A percentile compares a stretch with the other conserved stretches of the same genome.
Conservation (phyloP, 2,113 vertebrate genomes). For the Microcebus tavaratra region DNA sequence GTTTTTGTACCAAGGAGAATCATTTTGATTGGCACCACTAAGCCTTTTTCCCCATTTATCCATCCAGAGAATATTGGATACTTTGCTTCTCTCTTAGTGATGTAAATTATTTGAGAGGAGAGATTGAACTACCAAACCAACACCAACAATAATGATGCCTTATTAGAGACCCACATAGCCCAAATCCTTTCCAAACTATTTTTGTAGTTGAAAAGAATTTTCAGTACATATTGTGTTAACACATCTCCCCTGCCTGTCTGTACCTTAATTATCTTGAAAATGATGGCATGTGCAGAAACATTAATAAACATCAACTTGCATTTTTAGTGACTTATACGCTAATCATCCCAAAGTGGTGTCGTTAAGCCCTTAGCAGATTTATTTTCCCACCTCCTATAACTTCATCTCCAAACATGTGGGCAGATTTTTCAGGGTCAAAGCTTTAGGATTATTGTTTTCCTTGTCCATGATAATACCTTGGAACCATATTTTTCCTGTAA, state of each 20-base stretch:
- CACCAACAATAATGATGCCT: neutral
- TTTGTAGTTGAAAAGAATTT: slow-evolving; percentile 1
- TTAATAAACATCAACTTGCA: neutral
- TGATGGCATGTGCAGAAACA: neutral
- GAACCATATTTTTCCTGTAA: neutral
- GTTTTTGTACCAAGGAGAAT: slow-evolving; percentile 13
- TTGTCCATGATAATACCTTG: neutral
- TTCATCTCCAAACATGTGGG: neutral
- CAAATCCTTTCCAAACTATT: neutral
- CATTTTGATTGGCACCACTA: neutral
- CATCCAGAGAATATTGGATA: neutral
- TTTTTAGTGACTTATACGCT: slow-evolving; percentile 3
- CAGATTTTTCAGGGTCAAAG: neutral
- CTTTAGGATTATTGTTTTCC: neutral
- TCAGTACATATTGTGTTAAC: neutral
- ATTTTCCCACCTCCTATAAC: neutral
- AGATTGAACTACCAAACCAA: neutral
- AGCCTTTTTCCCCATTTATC: neutral
- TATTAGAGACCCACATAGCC: neutral
- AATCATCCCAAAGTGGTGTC: neutral
- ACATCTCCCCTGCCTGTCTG: neutral
- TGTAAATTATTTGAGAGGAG: slow-evolving; percentile 17
- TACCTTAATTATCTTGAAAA: neutral
- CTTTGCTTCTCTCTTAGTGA: slow-evolving; percentile 18
- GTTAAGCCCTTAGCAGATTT: neutral